Evolutionary conservation across 2,797 vertebrate species (phyloP).

Genomic region (Urocyon cinereoargenteus): DNA sequence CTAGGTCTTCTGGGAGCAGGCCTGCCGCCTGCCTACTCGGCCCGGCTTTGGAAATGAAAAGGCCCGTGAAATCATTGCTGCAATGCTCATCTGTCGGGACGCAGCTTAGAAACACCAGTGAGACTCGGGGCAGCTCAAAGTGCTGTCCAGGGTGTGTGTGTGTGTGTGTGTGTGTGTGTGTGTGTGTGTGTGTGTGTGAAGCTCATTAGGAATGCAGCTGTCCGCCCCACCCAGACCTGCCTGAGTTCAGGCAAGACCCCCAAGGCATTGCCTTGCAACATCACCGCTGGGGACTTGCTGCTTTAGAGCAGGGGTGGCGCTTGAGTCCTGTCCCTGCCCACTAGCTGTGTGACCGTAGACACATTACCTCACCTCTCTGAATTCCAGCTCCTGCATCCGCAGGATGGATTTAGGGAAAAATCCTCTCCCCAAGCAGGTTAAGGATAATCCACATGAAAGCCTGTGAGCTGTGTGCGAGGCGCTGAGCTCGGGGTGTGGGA

Average conservation of each 20-base stretch:
- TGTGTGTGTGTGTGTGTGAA: neutral
- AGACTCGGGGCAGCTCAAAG: neutral
- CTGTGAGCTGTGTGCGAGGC: neutral
- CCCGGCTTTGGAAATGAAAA: neutral
- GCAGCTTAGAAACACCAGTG: neutral
- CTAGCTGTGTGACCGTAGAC: neutral
- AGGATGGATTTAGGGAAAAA: neutral
- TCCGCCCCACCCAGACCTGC: neutral
- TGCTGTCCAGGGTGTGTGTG: neutral
- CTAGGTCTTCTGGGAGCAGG: neutral
- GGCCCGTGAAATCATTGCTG: neutral
- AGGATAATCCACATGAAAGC: neutral
- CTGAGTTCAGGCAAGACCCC: neutral
- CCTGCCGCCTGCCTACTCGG: neutral
- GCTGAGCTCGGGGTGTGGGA: accelerated
- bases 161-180: neutral
- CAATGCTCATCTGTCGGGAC: neutral
- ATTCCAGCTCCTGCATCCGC: neutral
- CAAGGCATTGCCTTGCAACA: accelerated
- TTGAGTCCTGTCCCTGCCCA: neutral
- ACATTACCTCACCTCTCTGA: conserved; percentile 1
- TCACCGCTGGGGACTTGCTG: no score
- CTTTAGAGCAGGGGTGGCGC: accelerated
- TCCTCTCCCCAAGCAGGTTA: neutral
- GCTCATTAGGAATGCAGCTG: neutral